Percentiles rank a stretch among this genome's conserved stretches.
Conservation (phyloP, 2,797 vertebrate genomes). For the Phataginus tetradactyla region DNA sequence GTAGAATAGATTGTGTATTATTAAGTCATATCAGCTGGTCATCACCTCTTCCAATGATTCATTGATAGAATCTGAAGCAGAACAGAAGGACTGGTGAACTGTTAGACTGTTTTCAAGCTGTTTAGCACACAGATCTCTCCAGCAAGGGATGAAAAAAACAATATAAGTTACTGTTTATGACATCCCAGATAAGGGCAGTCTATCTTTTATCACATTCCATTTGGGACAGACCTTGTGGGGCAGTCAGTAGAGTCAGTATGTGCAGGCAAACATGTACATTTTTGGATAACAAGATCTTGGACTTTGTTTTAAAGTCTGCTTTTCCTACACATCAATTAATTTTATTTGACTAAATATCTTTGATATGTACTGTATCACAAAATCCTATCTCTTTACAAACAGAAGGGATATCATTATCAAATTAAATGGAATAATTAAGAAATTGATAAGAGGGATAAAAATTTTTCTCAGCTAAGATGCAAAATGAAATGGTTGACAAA, state of each 20-base stretch:
- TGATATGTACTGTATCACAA: not conserved
- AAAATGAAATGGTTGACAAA: conserved; percentile 27
- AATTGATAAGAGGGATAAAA: not conserved
- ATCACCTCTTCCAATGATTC: not conserved
- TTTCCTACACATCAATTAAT: not conserved
- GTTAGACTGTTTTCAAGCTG: not conserved
- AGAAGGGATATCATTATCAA: not conserved
- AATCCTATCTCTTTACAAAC: not conserved
- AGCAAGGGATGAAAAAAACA: not conserved
- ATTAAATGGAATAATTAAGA: conserved; percentile 17
- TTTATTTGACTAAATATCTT: conserved; percentile 31
- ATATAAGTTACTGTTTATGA: not conserved
- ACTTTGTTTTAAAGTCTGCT: conserved; percentile 9
- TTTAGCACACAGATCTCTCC: not conserved
- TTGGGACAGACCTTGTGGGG: not conserved
- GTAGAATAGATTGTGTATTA: not conserved
- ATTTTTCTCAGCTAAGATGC: conserved; percentile 9
- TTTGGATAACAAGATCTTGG: conserved; percentile 1
- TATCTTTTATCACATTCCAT: not conserved
- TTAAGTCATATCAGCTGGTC: not conserved
- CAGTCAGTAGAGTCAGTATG: not conserved
- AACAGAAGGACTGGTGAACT: not conserved
- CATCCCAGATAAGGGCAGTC: too few relatives aligned
- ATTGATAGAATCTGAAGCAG: not conserved
- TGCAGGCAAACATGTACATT: not conserved